Base-by-base conservation (phyloP, 2,797 vertebrate species). In the Falco columbarius region DNA sequence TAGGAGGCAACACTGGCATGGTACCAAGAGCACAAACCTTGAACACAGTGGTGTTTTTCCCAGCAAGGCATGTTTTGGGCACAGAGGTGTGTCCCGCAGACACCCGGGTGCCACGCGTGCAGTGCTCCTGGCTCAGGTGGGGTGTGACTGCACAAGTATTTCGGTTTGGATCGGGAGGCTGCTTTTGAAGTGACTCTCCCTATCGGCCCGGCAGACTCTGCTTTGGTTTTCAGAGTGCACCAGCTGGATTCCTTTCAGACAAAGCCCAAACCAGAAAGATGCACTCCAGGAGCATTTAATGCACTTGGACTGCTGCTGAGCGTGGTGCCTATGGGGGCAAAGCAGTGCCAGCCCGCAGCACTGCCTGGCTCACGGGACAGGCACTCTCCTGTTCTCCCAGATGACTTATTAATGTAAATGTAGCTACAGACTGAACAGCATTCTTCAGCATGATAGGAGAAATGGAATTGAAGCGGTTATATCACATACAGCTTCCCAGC, bases 141-240 rank as follows among this genome's bases (percentile, higher is more conserved):
- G 65, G 68, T 38, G 91, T 61, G 86, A 47, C 91, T 29, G 56
- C 73, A 72, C 30, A 74, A 34, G 46, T 47, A 54, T 79, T 95
- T 77, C 0, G 2, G 47, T 77, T 75, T 86, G 89, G 75, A 90
- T n/a, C n/a, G 32, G 66, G 40, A 94, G 32, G n/a, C 4, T 1
- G 66, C 76, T 89, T 91, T 79, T 86, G 83, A 96, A 84, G 73
- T 12, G 70, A 89, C 83, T 75, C 76, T 95, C 76, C 62, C 86
- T 59, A 54, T 68, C 81, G 49, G 62, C 73, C 73, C 9, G 4
- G 34, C 77, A 90, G 68, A 38, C 46, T 62, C 68, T 24, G 19
- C 86, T 71, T 34, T 6, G 70, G 30, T 92, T 90, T 90, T 54
- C 76, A 72, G 89, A 86, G 56, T 46, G 70, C 86, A 86, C 83